Evolutionary conservation across 2,797 vertebrate species (phyloP).

Genomic region (Neomorphus geoffroyi): DNA sequence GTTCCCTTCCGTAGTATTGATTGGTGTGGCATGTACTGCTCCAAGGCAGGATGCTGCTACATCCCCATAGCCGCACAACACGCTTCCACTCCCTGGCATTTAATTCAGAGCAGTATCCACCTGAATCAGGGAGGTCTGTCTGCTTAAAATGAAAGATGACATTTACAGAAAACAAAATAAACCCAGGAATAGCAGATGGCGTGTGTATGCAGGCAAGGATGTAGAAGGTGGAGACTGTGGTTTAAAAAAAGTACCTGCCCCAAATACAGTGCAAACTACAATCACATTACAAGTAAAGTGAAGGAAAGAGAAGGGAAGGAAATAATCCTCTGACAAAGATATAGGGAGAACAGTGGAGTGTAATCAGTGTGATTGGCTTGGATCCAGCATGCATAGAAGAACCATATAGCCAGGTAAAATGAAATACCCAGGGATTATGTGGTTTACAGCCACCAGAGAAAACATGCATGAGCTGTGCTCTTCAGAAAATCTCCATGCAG

Average conservation of each 20-base stretch:
- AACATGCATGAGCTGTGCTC: rapidly evolving
- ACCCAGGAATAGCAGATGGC: constrained; percentile 33
- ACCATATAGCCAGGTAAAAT: not conserved
- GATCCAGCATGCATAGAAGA: not conserved
- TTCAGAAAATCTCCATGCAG: not conserved
- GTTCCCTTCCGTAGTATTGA: not conserved
- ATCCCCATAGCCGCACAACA: not conserved
- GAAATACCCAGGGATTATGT: rapidly evolving
- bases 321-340: not conserved
- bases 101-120: not conserved
- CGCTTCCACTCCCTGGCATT: not conserved
- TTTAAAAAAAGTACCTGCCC: constrained; percentile 33
- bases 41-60: not conserved
- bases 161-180: constrained; percentile 22
- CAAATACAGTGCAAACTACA: not conserved
- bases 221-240: not conserved
- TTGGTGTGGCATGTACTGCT: rapidly evolving
- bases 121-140: not conserved
- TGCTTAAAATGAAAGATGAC: not conserved
- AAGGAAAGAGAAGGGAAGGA: not conserved
- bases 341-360: rapidly evolving
- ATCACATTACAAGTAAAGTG: not conserved
- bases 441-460: not conserved
- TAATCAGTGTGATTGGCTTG: not conserved
- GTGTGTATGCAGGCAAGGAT: not conserved